A percentile compares a stretch with the other conserved stretches of the same genome.
phyloP scores from a whole-genome alignment of 2,797 vertebrate species.

The Sebastes taczanowskii region DNA sequence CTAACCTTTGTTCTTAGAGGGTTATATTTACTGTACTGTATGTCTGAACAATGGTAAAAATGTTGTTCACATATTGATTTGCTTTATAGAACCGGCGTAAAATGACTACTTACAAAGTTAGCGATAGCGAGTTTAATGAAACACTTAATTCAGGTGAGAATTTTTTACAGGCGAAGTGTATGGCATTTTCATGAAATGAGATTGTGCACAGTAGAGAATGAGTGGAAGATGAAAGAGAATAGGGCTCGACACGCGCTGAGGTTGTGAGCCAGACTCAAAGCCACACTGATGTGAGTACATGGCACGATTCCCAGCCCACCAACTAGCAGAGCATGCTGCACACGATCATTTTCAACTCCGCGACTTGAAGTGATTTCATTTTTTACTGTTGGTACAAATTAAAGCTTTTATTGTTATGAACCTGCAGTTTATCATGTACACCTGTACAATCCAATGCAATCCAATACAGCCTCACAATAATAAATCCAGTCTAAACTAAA shows the following conservation, averaged over 20 bases:
- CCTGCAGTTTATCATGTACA: not conserved
- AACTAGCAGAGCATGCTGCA: conserved; percentile 14
- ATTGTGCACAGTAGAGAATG: conserved; percentile 31
- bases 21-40: not conserved
- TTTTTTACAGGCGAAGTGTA: not conserved
- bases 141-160: not conserved
- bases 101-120: not conserved
- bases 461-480: not conserved
- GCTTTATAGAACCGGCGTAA: not conserved
- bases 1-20: not conserved
- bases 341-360: conserved; percentile 7
- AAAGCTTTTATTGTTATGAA: conserved; percentile 11
- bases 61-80: not conserved
- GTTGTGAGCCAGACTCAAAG: conserved; percentile 51
- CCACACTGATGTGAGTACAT: conserved; percentile 46
- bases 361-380: not conserved
- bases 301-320: conserved; percentile 54
- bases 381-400: conserved; percentile 4
- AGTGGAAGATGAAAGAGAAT: conserved; percentile 55
- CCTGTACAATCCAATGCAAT: not conserved
- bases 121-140: not conserved
- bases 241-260: conserved; percentile 24
- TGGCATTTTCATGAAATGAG: conserved; percentile 29
- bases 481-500: not conserved
- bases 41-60: not conserved